Base-by-base conservation (phyloP, 2,113 vertebrate species). In the Dendrocopos noguchii region DNA sequence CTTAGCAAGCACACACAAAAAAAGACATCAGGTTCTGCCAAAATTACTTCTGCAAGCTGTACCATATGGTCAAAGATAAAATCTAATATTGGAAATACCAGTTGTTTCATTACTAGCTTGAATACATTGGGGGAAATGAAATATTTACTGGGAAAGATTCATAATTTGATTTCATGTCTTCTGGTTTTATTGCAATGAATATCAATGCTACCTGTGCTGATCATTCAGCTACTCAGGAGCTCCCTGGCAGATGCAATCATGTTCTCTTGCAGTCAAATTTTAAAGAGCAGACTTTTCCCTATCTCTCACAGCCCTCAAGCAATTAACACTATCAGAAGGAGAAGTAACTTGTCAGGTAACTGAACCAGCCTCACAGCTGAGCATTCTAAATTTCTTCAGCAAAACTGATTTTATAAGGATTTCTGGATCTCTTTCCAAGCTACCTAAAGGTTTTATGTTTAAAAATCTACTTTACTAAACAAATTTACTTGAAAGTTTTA, bases 51-150 rank as follows among this genome's bases (percentile, higher is more conserved):
- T 92, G 56, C 84, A 82, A 91, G 56, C 84, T 91, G 59, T 34
- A 80, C 87, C 87, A 87, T 95, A 89, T 95, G 94, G 89, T 83
- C 84, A 85, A 87, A 93, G 75, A 91, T 67, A 94, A 93, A 94
- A 95, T 67, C 75, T 92, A 93, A 93, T 96, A 91, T 57, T 96
- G 84, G 89, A 85, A 93, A 92, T 90, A 89, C 42, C 84, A 79
- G 56, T 92, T 87, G 75, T 94, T 94, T 93, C 78, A 92, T 83
- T 91, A 84, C 72, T 93, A 71, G 65, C 64, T 87, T 53, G 84
- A 93, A 91, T 92, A 87, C 65, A 57, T 47, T 53, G 29, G 60
- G 81, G 91, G 64, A 89, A 87, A 89, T 56, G 89, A 82, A 92
- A 92, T 92, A 89, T 95, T 93, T 87, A 83, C 79, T 85, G 31